A percentile compares a stretch with the other conserved stretches of the same genome.
phyloP scores from a whole-genome alignment of 1,140 invertebrate species.

The Bombus fervidus region DNA sequence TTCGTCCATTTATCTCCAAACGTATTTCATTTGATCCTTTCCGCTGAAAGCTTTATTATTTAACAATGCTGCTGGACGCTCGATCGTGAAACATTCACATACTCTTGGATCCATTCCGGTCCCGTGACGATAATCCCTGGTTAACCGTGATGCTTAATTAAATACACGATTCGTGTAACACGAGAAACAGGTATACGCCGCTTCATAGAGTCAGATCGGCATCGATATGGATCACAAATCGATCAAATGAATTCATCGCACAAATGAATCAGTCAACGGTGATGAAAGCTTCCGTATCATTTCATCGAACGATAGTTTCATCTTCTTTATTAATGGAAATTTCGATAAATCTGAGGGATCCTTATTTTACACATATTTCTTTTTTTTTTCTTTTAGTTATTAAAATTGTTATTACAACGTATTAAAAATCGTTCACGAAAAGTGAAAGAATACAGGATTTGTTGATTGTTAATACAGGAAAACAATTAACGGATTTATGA shows the following conservation, averaged over 20 bases:
- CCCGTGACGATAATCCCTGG: slow-evolving; percentile 29
- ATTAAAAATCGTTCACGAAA: neutral
- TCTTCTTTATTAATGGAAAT: neutral
- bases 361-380: neutral
- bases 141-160: slow-evolving; percentile 38
- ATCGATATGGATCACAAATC: neutral
- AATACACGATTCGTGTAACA: slow-evolving; percentile 16
- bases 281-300: neutral
- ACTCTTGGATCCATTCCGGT: slow-evolving; percentile 20
- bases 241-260: neutral
- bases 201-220: neutral
- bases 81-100: slow-evolving; percentile 20
- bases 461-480: neutral
- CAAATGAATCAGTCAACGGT: neutral
- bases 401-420: neutral
- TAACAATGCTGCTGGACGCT: slow-evolving; percentile 2
- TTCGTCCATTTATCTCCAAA: neutral
- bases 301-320: neutral
- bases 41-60: slow-evolving; percentile 6
- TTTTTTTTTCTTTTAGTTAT: neutral
- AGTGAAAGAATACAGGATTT: neutral
- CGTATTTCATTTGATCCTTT: neutral
- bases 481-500: slow-evolving; percentile 4
- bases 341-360: neutral
- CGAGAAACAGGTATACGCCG: neutral